These are phyloP conservation scores for Drosophila kokeensis DNA, from an alignment of 2,888 invertebrate genomes.

Conservation along the genomic window DNA sequence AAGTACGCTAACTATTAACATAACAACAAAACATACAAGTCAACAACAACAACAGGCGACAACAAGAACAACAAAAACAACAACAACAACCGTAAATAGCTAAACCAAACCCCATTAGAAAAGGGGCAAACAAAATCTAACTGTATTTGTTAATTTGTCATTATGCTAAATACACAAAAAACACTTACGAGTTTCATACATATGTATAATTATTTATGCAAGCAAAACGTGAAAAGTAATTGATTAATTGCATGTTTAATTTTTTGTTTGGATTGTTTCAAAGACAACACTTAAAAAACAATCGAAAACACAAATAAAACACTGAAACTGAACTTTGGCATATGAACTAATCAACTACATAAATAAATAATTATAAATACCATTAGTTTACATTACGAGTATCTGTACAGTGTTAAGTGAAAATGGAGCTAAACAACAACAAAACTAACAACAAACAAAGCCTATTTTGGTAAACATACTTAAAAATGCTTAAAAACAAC, in stretches of 20 bases:
- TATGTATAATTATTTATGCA: slow-evolving; percentile 30
- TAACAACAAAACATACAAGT: slow-evolving; percentile 48
- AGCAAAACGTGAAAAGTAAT: slow-evolving; percentile 28
- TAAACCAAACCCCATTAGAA: slow-evolving; percentile 14
- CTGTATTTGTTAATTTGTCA: slow-evolving; percentile 29
- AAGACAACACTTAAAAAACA: slow-evolving; percentile 7
- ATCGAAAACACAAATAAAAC: slow-evolving; percentile 3
- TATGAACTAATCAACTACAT: slow-evolving; percentile 72
- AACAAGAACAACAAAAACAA: slow-evolving; percentile 18
- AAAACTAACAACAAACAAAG: slow-evolving; percentile 48
- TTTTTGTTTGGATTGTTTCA: slow-evolving; percentile 13
- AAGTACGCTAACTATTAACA: slow-evolving; percentile 79
- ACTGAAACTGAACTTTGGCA: slow-evolving; percentile 51
- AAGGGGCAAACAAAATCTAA: slow-evolving; percentile 16
- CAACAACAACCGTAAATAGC: slow-evolving; percentile 32
- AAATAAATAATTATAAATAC: slow-evolving; percentile 70
- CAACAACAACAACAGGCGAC: slow-evolving; percentile 39
- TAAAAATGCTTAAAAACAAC: slow-evolving; percentile 35
- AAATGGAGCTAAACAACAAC: slow-evolving; percentile 66
- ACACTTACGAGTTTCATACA: slow-evolving; percentile 12
- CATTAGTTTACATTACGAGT: slow-evolving; percentile 74
- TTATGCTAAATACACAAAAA: slow-evolving; percentile 11
- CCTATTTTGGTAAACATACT: slow-evolving; percentile 72
- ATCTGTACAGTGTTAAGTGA: slow-evolving; percentile 79
- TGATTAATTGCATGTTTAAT: slow-evolving; percentile 31